Percentiles rank a stretch among this genome's conserved stretches.
These are phyloP conservation scores for Hypotaenidia okinawae DNA, from an alignment of 2,797 vertebrate genomes.

Conservation along the genomic window DNA sequence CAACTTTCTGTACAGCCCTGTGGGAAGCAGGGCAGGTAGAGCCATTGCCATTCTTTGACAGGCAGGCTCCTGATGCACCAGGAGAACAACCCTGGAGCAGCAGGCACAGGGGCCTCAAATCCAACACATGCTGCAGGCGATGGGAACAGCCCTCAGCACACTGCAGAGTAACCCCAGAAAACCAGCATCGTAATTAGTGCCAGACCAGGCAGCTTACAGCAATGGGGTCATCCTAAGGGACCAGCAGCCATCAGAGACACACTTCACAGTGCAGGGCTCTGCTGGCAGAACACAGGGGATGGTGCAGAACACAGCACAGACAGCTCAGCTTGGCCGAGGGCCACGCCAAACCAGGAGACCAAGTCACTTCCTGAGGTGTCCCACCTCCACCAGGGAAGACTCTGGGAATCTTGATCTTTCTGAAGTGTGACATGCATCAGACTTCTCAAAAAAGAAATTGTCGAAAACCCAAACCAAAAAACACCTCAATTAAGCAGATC, in stretches of 20 bases:
- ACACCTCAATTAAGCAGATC: neutral
- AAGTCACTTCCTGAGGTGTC: neutral
- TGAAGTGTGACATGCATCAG: neutral
- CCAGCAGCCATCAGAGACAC: neutral
- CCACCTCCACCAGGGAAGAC: neutral
- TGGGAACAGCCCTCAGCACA: neutral
- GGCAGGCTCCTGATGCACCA: neutral
- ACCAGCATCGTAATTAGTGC: neutral
- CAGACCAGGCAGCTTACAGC: neutral
- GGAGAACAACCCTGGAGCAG: neutral
- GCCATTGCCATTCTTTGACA: conserved; percentile 33
- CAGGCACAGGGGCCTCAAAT: neutral
- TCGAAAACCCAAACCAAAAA: no score
- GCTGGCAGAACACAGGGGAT: neutral
- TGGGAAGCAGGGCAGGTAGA: conserved; percentile 15
- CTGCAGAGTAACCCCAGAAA: neutral
- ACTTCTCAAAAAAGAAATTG: neutral
- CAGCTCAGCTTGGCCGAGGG: fast-evolving
- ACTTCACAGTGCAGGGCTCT: neutral
- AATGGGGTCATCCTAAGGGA: neutral
- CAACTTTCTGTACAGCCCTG: neutral
- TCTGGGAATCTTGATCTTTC: neutral
- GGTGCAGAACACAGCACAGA: neutral
- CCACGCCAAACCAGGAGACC: neutral
- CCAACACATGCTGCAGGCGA: neutral